Evolutionary conservation across 1,140 invertebrate genomes (phyloP).

Genomic region (Drosophila persimilis): DNA sequence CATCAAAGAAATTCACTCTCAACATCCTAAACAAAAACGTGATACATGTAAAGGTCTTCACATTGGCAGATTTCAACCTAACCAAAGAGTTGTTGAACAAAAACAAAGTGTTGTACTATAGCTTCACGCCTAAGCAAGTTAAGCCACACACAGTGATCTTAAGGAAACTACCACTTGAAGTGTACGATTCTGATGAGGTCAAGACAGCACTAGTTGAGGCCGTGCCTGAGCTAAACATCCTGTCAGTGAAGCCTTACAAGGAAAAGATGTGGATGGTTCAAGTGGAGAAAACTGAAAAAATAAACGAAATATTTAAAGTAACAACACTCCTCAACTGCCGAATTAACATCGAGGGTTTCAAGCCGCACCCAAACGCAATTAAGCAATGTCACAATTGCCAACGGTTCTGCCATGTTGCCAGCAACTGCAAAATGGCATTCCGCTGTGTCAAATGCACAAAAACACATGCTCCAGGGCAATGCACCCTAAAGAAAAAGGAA

Average conservation of each 20-base stretch:
- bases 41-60: too few relatives aligned
- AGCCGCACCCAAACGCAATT: not conserved
- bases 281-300: not conserved
- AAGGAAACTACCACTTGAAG: too few relatives aligned
- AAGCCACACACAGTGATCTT: too few relatives aligned
- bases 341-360: not conserved
- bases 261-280: not conserved
- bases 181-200: too few relatives aligned
- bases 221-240: not conserved
- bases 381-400: not conserved
- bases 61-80: too few relatives aligned
- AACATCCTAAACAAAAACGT: too few relatives aligned
- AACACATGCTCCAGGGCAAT: not conserved
- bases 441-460: not conserved
- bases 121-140: too few relatives aligned
- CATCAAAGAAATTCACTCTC: too few relatives aligned
- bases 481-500: not conserved
- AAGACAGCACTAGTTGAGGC: too few relatives aligned
- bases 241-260: not conserved
- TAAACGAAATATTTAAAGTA: not conserved
- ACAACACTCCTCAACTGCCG: not conserved
- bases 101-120: too few relatives aligned
- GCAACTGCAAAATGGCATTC: conserved; percentile 18
- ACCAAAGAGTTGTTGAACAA: too few relatives aligned
- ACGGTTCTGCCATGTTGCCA: not conserved